Evolutionary conservation across 92 coral and sea anemone genomes (phyloP), one percentile per base, ranked within the genome.

Genomic region (Palythoa grandiflora): DNA sequence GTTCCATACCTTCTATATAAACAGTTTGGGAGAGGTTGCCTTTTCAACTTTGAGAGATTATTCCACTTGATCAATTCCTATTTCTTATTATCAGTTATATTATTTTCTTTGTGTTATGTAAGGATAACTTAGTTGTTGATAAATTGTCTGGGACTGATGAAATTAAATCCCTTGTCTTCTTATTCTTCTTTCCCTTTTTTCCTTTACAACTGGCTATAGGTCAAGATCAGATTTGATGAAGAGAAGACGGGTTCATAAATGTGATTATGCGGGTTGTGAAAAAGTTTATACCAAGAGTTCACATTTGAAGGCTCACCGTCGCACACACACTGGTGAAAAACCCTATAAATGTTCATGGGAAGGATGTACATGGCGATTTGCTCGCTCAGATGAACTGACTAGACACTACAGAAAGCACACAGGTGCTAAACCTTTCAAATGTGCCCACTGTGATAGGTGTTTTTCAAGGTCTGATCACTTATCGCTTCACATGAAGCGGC

Each of bases 361-460:
- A 72, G 99, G 99, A 7, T 97, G 99, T 40, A 91, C 98, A 13
- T 97, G 99, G 99, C 90, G 99, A 38, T 97, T 97, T 89, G 99
- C 99, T 5, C 92, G 99, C 57, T 97, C 99, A n/a, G 99, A 97
- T 94, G 99, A 97, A 94, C 99, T 97, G 21, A 97, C 99, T 92
- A 97, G 99, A 97, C 99, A 97, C 89, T 97, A 95, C 91, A 88
- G 99, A 85, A 97, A 97, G 87, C 99, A 97, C 89, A 97, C 99
- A 0, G 99, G 99, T 73, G 98, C 98, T 19, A 97, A 97, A 87
- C 99, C 99, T 9, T 97, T 97, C 90, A 97, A 95, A 87, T 97
- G 99, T 68, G 92, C 94, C 4, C 99, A 97, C 81, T 97, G 99
- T 77, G 99, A 97, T 79, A 83, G 99, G 78, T 97, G 98, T 85